A percentile compares a stretch with the other conserved stretches of the same genome.
Conservation (phyloP, 2,797 vertebrate genomes). For the Gymnodraco acuticeps region DNA sequence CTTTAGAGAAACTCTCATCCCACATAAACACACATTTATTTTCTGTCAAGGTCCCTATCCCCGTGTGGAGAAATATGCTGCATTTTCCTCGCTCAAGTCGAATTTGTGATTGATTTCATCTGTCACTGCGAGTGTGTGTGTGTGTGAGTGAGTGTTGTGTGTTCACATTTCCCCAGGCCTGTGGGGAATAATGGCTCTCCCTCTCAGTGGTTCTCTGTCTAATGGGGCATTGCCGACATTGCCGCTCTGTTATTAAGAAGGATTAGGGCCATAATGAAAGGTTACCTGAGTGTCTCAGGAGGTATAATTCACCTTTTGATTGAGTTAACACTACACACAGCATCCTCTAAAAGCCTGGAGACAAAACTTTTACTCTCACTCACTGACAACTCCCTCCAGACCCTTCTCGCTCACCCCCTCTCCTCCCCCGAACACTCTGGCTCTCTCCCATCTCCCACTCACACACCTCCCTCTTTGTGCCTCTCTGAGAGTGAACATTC, state of each 20-base stretch:
- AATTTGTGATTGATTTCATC: conserved; percentile 77
- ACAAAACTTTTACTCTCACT: conserved; percentile 77
- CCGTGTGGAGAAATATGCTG: conserved; percentile 24
- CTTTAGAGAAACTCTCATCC: conserved; percentile 14
- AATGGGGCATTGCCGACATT: conserved; percentile 83
- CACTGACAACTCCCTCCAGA: conserved; percentile 54
- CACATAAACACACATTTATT: conserved; percentile 47
- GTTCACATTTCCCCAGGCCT: conserved; percentile 70
- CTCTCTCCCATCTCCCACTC: conserved; percentile 73
- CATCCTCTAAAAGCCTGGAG: conserved; percentile 67
- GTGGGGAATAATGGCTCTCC: conserved; percentile 76
- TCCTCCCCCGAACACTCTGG: conserved; percentile 49
- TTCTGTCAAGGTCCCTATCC: conserved; percentile 26
- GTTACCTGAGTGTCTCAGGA: conserved; percentile 85
- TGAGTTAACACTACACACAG: conserved; percentile 80
- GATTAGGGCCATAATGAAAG: conserved; percentile 86
- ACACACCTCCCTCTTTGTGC: conserved; percentile 78
- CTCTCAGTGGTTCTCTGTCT: conserved; percentile 77
- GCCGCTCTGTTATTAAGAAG: conserved; percentile 86
- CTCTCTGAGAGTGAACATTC: conserved; percentile 83
- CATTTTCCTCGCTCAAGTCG: conserved; percentile 43
- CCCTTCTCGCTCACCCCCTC: conserved; percentile 25
- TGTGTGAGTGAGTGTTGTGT: conserved; percentile 35
- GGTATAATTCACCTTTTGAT: conserved; percentile 86
- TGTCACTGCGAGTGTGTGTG: conserved; percentile 61